Evolutionary conservation across 2,888 invertebrate species (phyloP), one percentile per base, ranked within the genome.

Genomic region (Chrysolina oricalcia): DNA sequence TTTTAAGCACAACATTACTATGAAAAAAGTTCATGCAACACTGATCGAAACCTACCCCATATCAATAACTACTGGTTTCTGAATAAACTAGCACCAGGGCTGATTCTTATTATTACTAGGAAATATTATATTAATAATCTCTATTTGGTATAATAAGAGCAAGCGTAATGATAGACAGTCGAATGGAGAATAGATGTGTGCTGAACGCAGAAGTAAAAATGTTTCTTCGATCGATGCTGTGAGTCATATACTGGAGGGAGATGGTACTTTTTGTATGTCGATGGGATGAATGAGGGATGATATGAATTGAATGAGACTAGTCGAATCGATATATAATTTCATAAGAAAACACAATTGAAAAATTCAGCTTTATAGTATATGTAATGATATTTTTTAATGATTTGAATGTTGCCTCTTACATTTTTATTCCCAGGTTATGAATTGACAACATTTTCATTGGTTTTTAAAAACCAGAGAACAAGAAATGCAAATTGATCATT

Each of bases 81-180:
- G 53, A 68, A 72, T 56, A 48, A 59, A 56, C 64, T 41, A 70
- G 40, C 53, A 70, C 63, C 68, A 19, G 53, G 46, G 53, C 71
- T 79, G 67, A 11, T 53, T 50, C 72, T 71, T 79, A 78, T 82
- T 78, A 78, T 79, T 79, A 59, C 78, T 79, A 59, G 63, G 70
- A 80, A 81, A 76, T 72, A 72, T 76, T 72, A 72, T 76, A 79
- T 81, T 80, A 78, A 80, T 68, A 68, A 40, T 40, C 53, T 40
- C 80, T 83, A 80, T 79, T 81, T 80, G 80, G 78, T 80, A 81
- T 78, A 78, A 81, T 78, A 78, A 78, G 73, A 78, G 74, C 80
- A 79, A 77, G 73, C 75, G 76, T 74, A 82, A 82, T 85, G 83
- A 85, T 84, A 80, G 85, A 84, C 85, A 85, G 84, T 76, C 80